Percentiles rank a stretch among this genome's conserved stretches.
phyloP scores from a whole-genome alignment of 2,797 vertebrate species.

The Sebastiscus tertius region DNA sequence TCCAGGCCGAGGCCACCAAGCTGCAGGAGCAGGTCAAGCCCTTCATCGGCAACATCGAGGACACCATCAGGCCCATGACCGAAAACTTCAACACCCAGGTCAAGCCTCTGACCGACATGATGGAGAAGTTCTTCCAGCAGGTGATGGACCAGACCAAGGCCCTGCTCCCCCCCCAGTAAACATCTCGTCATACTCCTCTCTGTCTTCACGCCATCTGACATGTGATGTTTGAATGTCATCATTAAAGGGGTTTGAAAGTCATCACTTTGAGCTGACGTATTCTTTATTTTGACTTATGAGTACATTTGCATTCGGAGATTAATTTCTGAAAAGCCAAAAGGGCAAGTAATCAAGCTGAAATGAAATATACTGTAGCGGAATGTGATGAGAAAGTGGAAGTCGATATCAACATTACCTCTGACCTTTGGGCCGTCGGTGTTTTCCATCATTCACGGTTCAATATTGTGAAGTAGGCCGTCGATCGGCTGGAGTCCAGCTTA shows the following conservation, averaged over 20 bases:
- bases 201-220: conserved; percentile 17
- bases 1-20: conserved; percentile 65
- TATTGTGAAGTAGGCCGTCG: conserved; percentile 25
- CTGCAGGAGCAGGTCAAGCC: conserved; percentile 64
- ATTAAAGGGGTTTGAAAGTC: conserved; percentile 58
- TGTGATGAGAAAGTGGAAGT: conserved; percentile 14
- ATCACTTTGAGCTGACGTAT: conserved; percentile 5
- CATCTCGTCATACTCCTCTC: background rate
- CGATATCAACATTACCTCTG: conserved; percentile 33
- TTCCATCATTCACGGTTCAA: conserved; percentile 50
- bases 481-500: background rate
- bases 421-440: conserved; percentile 34
- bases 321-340: conserved; percentile 36
- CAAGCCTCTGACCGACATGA: conserved; percentile 55
- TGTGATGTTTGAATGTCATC: conserved; percentile 32
- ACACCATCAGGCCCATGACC: conserved; percentile 60
- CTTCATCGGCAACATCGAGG: conserved; percentile 51
- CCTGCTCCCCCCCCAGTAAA: conserved; percentile 68
- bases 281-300: background rate
- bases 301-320: background rate
- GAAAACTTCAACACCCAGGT: conserved; percentile 54
- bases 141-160: conserved; percentile 70
- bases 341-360: conserved; percentile 29
- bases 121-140: conserved; percentile 66
- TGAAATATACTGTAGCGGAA: conserved; percentile 29